Evolutionary conservation across 2,113 vertebrate species (phyloP).

Genomic region (Dromiciops gliroides): DNA sequence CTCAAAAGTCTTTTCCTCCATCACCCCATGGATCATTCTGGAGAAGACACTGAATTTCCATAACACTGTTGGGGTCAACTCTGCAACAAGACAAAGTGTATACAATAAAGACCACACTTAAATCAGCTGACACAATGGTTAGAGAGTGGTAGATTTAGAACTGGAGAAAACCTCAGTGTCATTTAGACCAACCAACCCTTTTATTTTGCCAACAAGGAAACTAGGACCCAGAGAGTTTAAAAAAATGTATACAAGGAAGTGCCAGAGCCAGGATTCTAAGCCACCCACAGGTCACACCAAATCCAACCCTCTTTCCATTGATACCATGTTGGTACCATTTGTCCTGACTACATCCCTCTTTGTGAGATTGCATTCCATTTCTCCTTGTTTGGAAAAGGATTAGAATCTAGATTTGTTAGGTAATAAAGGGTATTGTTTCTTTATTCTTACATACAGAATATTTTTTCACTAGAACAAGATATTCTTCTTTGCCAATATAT

Average conservation of each 20-base stretch:
- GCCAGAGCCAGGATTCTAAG: background rate
- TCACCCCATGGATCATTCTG: background rate
- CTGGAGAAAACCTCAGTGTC: background rate
- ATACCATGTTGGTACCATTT: background rate
- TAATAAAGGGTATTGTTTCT: background rate
- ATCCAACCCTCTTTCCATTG: background rate
- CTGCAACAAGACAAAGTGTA: background rate
- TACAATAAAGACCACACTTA: background rate
- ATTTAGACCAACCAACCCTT: background rate
- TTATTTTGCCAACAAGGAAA: background rate
- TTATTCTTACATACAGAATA: background rate
- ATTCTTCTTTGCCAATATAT: background rate
- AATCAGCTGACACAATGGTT: background rate
- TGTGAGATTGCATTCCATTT: background rate
- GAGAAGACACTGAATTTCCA: background rate
- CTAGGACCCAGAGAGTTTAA: background rate
- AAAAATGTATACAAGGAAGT: background rate
- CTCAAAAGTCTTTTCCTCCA: background rate
- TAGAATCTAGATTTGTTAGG: background rate
- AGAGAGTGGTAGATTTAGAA: background rate
- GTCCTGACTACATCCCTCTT: background rate
- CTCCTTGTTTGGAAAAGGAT: background rate
- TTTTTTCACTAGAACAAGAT: background rate
- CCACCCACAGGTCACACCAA: background rate
- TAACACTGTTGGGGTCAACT: background rate